Conservation (phyloP, 64 coral and sea anemone species). For the Pocillopora verrucosa region DNA sequence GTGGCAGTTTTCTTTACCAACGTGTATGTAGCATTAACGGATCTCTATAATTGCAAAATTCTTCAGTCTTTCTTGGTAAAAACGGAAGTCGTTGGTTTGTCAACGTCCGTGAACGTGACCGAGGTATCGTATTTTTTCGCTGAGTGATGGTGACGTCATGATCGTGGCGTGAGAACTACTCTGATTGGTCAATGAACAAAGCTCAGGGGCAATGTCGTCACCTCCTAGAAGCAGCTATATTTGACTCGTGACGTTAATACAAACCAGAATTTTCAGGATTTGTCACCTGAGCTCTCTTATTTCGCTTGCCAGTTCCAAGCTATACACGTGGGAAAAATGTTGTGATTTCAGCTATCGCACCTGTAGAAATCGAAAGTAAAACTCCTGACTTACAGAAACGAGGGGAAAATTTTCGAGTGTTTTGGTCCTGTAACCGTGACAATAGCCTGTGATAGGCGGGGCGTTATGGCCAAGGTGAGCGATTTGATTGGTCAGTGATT, state of each 20-base stretch:
- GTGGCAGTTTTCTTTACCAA: too few relatives aligned
- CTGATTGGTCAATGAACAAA: neutral
- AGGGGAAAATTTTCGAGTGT: slow-evolving; percentile 43
- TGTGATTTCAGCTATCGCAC: neutral
- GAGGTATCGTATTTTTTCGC: slow-evolving; percentile 34
- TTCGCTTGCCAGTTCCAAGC: neutral
- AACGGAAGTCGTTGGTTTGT: slow-evolving; percentile 31
- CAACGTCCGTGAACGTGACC: slow-evolving; percentile 32
- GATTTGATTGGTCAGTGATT: slow-evolving; percentile 70
- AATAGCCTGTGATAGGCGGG: slow-evolving; percentile 65
- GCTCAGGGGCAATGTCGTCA: neutral
- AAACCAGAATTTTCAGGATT: slow-evolving; percentile 29
- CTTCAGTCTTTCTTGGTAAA: neutral
- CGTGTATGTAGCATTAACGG: neutral
- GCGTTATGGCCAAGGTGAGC: slow-evolving; percentile 77
- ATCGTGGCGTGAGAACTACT: neutral
- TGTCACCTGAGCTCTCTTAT: neutral
- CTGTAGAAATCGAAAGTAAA: slow-evolving; percentile 3
- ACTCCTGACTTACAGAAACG: neutral
- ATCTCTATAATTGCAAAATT: neutral
- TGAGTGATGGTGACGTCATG: slow-evolving; percentile 43
- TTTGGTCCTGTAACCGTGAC: slow-evolving; percentile 47
- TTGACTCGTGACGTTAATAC: slow-evolving; percentile 30
- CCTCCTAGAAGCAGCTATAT: neutral
- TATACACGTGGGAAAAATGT: neutral